Percentiles rank a stretch among this genome's conserved stretches.
Conservation (phyloP, 2,113 vertebrate genomes). For the Phodopus roborovskii region DNA sequence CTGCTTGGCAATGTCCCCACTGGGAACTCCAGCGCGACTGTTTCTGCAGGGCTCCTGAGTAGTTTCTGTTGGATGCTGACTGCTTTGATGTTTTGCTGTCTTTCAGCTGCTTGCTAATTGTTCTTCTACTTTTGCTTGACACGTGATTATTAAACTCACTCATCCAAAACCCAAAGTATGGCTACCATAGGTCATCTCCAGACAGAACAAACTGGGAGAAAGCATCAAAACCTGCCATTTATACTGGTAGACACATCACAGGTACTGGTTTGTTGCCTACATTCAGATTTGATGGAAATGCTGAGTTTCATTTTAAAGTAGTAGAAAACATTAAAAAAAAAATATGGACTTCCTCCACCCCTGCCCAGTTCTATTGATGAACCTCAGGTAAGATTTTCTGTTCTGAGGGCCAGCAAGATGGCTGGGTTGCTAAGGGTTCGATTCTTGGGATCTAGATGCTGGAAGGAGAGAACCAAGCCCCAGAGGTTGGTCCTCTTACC, state of each 20-base stretch:
- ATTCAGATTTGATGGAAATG: not conserved
- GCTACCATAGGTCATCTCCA: not conserved
- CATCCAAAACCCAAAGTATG: not conserved
- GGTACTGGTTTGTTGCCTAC: not conserved
- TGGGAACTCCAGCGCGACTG: not conserved
- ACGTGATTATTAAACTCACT: not conserved
- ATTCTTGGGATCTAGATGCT: not conserved
- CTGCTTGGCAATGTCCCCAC: not conserved
- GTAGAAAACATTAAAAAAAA: constrained; percentile 10
- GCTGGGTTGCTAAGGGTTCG: not conserved
- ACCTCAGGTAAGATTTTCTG: not conserved
- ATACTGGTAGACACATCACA: not conserved
- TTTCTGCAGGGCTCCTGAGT: not conserved
- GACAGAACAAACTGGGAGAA: not conserved
- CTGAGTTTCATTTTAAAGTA: constrained; percentile 16
- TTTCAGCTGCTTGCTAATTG: not conserved
- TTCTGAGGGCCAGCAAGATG: not conserved
- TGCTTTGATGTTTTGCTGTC: too few relatives aligned
- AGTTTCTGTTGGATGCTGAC: not conserved
- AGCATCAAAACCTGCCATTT: constrained; percentile 1
- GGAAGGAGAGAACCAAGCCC: not conserved
- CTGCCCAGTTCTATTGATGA: not conserved
- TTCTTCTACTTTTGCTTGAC: not conserved
- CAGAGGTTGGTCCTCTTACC: not conserved
- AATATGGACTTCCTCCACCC: not conserved